Percentiles rank a stretch among this genome's conserved stretches.
Evolutionary conservation across 1,140 invertebrate species (phyloP).

Genomic region (Holotrichia oblita): DNA sequence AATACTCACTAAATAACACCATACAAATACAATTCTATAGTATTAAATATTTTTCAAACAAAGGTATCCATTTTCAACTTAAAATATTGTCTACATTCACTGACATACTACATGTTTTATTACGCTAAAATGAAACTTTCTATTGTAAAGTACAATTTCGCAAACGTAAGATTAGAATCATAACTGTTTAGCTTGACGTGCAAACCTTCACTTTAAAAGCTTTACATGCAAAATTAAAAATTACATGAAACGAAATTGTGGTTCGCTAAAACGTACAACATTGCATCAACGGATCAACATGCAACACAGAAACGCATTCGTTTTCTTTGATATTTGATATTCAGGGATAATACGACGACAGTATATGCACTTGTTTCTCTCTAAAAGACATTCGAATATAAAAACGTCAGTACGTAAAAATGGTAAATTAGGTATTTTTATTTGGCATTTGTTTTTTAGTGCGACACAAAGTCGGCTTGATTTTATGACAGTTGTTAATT

Average conservation of each 20-base stretch:
- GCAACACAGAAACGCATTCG: neutral
- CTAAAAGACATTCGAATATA: neutral
- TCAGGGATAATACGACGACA: neutral
- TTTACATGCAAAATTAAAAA: neutral
- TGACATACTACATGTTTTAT: neutral
- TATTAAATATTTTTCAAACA: too few species aligned
- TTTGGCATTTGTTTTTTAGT: slow-evolving; percentile 27
- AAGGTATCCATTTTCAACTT: neutral
- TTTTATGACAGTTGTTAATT: slow-evolving; percentile 37
- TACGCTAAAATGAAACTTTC: neutral
- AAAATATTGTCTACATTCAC: neutral
- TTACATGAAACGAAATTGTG: neutral
- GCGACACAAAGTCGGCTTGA: slow-evolving; percentile 22
- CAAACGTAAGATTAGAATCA: neutral
- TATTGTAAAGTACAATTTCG: neutral
- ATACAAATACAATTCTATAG: too few species aligned
- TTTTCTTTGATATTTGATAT: slow-evolving; percentile 26
- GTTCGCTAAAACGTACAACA: neutral
- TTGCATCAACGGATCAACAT: neutral
- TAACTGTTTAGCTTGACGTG: neutral
- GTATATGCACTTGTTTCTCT: neutral
- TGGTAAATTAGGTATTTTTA: slow-evolving; percentile 32
- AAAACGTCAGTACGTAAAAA: slow-evolving; percentile 34
- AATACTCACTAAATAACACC: too few species aligned
- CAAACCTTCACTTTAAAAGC: neutral